Evolutionary conservation across 2,888 invertebrate genomes (phyloP).

Genomic region (Osmoderma eremita): DNA sequence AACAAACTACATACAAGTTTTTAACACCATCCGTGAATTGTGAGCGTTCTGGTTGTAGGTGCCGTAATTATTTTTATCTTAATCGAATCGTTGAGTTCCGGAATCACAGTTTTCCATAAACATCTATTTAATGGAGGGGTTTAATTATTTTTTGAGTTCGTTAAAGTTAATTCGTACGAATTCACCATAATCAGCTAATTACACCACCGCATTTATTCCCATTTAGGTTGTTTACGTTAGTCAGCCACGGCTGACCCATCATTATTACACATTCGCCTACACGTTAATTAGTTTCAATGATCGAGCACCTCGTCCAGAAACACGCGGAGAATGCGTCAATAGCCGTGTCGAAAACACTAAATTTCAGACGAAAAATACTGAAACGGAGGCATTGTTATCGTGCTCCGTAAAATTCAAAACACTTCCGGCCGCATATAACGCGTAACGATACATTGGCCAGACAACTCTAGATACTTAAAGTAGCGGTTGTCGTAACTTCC

Average conservation of each 20-base stretch:
- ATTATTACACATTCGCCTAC: slow-evolving; percentile 16
- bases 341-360: slow-evolving; percentile 6
- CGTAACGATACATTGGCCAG: slow-evolving; percentile 2
- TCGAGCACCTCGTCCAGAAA: slow-evolving; percentile 22
- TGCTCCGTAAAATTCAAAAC: slow-evolving; percentile 23
- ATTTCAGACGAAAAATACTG: slow-evolving; percentile 22
- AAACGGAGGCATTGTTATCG: background rate
- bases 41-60: too few species aligned
- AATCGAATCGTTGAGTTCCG: too few species aligned
- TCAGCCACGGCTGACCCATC: slow-evolving; percentile 28
- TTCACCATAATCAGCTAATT: too few species aligned
- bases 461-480: slow-evolving; percentile 5
- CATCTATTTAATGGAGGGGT: too few species aligned
- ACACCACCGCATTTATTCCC: slow-evolving; percentile 6
- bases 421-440: slow-evolving; percentile 9
- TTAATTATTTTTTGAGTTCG: too few species aligned
- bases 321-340: slow-evolving; percentile 4
- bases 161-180: too few species aligned
- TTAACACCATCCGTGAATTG: too few species aligned
- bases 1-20: too few species aligned
- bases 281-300: slow-evolving; percentile 33
- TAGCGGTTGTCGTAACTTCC: background rate
- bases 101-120: too few species aligned
- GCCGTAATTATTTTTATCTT: too few species aligned
- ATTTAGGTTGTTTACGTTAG: slow-evolving; percentile 26